A percentile compares a stretch with the other conserved stretches of the same genome.
Evolutionary conservation across 1,140 invertebrate species (phyloP).

Genomic region (Lutraria rhynchaena): DNA sequence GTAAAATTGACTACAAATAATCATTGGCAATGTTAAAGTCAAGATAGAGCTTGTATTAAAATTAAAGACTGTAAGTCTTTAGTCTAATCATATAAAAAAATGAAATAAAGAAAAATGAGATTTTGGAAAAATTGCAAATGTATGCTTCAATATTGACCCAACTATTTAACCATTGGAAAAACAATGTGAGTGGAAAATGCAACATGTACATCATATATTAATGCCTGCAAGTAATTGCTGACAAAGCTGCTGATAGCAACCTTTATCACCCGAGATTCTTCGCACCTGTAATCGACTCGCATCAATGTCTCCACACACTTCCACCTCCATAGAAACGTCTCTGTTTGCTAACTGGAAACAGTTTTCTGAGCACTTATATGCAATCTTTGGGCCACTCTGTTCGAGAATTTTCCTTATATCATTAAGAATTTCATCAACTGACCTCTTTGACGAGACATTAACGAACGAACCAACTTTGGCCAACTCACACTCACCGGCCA

Average conservation of each 20-base stretch:
- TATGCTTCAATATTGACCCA: too few species aligned
- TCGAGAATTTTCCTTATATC: conserved; percentile 92
- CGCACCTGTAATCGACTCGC: conserved; percentile 93
- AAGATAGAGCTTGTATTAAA: too few species aligned
- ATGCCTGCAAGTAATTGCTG: conserved; percentile 95
- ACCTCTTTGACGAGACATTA: conserved; percentile 66
- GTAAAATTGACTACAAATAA: too few species aligned
- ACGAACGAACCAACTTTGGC: conserved; percentile 65
- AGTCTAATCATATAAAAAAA: too few species aligned
- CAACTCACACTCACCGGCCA: conserved; percentile 15
- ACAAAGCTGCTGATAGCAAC: conserved; percentile 94
- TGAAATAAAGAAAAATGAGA: too few species aligned
- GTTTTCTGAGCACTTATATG: conserved; percentile 81
- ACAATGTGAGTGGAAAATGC: too few species aligned
- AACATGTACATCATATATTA: conserved; percentile 71
- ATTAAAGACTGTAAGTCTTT: too few species aligned
- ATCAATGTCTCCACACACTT: conserved; percentile 85
- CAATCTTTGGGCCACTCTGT: conserved; percentile 86
- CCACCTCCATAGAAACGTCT: conserved; percentile 93
- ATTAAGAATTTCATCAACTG: conserved; percentile 87
- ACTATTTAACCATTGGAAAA: too few species aligned
- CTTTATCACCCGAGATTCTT: conserved; percentile 94
- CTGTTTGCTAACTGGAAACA: conserved; percentile 88
- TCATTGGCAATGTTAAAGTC: too few species aligned
- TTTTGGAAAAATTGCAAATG: too few species aligned